A percentile compares a stretch with the other conserved stretches of the same genome.
Evolutionary conservation across 2,797 vertebrate species (phyloP).

Genomic region (Sebastes minor): DNA sequence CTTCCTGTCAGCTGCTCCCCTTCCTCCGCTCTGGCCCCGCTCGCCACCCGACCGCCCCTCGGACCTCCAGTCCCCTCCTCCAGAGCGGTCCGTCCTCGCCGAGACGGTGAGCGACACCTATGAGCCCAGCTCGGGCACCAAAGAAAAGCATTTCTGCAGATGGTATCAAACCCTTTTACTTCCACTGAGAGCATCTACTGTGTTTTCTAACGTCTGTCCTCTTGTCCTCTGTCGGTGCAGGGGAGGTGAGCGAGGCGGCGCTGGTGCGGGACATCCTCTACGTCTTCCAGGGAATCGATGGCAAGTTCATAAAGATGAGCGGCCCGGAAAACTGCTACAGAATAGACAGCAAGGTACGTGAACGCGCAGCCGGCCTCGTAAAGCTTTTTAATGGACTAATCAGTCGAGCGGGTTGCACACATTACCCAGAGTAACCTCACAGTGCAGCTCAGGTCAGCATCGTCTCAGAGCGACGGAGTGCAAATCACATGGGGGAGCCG

Average conservation of each 20-base stretch:
- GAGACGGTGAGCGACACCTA: slow-evolving; percentile 82
- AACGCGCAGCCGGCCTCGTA: background rate
- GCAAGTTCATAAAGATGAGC: slow-evolving; percentile 96
- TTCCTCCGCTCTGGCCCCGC: slow-evolving; percentile 77
- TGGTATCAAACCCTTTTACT: background rate
- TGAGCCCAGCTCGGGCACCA: rapidly evolving
- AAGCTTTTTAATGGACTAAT: background rate
- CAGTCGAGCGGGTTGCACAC: background rate
- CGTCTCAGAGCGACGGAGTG: background rate
- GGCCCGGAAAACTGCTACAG: slow-evolving; percentile 93
- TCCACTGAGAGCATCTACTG: background rate
- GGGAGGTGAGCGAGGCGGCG: slow-evolving; percentile 89
- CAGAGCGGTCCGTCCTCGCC: slow-evolving; percentile 80
- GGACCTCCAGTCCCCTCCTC: slow-evolving; percentile 74
- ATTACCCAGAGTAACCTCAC: background rate
- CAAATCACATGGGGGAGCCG: background rate
- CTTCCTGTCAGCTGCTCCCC: slow-evolving; percentile 85
- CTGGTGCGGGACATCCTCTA: slow-evolving; percentile 97
- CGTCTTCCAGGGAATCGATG: slow-evolving; percentile 99
- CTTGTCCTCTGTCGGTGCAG: slow-evolving; percentile 36
- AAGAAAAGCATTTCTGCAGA: background rate
- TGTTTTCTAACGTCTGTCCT: background rate
- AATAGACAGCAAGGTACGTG: slow-evolving; percentile 92
- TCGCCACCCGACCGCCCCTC: slow-evolving; percentile 84
- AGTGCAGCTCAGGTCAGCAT: background rate